Evolutionary conservation across 2,797 vertebrate genomes (phyloP).

Genomic region (Aldrovandia affinis): DNA sequence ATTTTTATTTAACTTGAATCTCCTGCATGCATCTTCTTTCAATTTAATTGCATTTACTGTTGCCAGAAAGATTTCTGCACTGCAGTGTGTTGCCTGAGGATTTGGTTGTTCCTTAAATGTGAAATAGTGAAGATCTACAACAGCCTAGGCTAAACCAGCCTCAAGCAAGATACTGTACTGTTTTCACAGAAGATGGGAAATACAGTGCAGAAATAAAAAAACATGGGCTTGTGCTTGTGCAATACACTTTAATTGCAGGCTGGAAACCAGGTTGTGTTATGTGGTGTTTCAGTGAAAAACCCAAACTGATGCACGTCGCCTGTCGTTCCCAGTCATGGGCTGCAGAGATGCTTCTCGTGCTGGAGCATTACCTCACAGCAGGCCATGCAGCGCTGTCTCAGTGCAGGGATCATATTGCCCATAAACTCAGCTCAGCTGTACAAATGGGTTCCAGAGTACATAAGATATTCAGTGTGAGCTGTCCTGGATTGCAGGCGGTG

Average conservation of each 20-base stretch:
- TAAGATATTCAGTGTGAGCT: too few relatives aligned
- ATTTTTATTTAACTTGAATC: too few relatives aligned
- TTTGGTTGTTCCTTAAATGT: slow-evolving; percentile 54
- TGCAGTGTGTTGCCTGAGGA: slow-evolving; percentile 45
- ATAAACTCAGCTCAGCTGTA: not conserved
- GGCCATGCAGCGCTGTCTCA: not conserved
- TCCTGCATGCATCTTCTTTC: too few relatives aligned
- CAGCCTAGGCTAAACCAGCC: slow-evolving; percentile 40
- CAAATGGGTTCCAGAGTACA: too few relatives aligned
- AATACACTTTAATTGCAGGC: not conserved
- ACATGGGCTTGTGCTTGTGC: slow-evolving; percentile 17
- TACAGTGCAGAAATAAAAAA: slow-evolving; percentile 36
- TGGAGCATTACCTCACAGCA: not conserved
- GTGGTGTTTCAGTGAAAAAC: slow-evolving; percentile 1
- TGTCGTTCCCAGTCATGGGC: not conserved
- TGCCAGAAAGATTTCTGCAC: slow-evolving; percentile 51
- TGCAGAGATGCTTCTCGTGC: not conserved
- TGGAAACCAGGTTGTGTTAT: not conserved
- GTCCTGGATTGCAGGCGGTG: slow-evolving; percentile 16
- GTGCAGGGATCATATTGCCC: not conserved
- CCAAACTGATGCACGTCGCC: not conserved
- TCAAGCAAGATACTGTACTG: slow-evolving; percentile 39
- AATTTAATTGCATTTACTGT: slow-evolving; percentile 50
- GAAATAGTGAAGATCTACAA: slow-evolving; percentile 48
- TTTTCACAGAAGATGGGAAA: slow-evolving; percentile 38